These are phyloP conservation scores for Geotrupes spiniger DNA, from an alignment of 2,888 invertebrate genomes.

Conservation along the genomic window DNA sequence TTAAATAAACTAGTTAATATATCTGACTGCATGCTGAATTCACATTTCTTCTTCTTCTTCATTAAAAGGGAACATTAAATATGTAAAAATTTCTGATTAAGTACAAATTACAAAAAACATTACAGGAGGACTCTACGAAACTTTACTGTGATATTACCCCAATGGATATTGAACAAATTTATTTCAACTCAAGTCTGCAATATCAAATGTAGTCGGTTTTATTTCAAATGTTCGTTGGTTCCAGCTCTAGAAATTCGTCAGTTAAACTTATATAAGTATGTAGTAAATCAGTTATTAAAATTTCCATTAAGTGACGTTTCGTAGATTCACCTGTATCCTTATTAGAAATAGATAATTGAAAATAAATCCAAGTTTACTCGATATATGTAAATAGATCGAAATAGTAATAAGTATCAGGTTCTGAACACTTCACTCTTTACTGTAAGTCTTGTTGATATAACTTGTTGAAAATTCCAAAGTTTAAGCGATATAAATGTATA, in stretches of 20 bases:
- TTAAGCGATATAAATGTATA: slow-evolving; percentile 34
- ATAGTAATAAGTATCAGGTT: slow-evolving; percentile 2
- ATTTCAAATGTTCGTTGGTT: too few species aligned
- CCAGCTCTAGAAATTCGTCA: too few species aligned
- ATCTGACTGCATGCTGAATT: slow-evolving; percentile 29
- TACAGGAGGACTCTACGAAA: slow-evolving; percentile 1
- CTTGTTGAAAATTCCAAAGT: slow-evolving; percentile 30
- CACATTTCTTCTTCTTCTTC: slow-evolving; percentile 20
- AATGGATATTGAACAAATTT: slow-evolving; percentile 22
- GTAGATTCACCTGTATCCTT: too few species aligned
- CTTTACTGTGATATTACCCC: neutral
- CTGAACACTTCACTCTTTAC: neutral
- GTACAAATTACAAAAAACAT: slow-evolving; percentile 31
- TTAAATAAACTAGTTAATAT: slow-evolving; percentile 26
- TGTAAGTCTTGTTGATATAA: slow-evolving; percentile 18
- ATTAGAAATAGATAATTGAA: slow-evolving; percentile 28
- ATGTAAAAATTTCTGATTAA: slow-evolving; percentile 28
- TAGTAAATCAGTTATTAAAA: too few species aligned
- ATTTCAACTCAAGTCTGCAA: too few species aligned
- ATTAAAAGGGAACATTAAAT: slow-evolving; percentile 18
- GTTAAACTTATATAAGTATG: too few species aligned
- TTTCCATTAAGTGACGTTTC: too few species aligned
- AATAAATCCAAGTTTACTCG: too few species aligned
- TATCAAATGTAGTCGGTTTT: too few species aligned
- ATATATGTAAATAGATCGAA: slow-evolving; percentile 17